Conservation (phyloP, 2,888 invertebrate genomes). For the Aplocera efformata region DNA sequence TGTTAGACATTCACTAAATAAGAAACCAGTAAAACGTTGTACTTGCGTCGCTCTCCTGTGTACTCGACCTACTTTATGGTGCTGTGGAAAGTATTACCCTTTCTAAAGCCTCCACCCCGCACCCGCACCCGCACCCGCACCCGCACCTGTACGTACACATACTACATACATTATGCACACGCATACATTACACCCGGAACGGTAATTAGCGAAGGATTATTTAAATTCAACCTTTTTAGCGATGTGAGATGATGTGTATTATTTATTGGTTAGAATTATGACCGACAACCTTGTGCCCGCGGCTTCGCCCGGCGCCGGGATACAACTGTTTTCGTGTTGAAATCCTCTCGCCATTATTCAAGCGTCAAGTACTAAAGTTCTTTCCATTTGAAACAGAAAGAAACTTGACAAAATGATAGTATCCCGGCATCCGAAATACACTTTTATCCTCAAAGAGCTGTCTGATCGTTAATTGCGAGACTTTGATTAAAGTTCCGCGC, state of each 20-base stretch:
- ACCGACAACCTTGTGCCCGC: no score
- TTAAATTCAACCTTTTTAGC: conserved; percentile 24
- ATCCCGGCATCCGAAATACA: neutral
- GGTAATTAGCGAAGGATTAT: conserved; percentile 26
- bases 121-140: neutral
- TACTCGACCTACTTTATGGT: no score
- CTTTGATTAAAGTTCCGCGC: conserved; percentile 16
- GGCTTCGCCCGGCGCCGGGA: no score
- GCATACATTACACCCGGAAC: conserved; percentile 8
- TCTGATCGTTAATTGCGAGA: conserved; percentile 20
- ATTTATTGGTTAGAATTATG: no score
- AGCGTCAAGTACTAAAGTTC: no score
- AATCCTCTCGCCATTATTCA: no score
- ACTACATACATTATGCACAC: conserved; percentile 6
- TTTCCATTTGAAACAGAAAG: neutral
- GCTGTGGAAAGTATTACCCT: conserved; percentile 1
- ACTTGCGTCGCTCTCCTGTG: no score
- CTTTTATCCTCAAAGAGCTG: conserved; percentile 5
- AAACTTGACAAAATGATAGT: neutral
- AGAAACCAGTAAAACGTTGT: no score
- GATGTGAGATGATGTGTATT: conserved; percentile 1
- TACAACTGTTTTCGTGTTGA: no score
- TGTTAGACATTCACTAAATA: no score
- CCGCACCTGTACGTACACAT: no score
- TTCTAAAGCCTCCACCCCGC: conserved; percentile 7